phyloP scores from a whole-genome alignment of 2,888 invertebrate species.

The Luperina nickerlii region DNA sequence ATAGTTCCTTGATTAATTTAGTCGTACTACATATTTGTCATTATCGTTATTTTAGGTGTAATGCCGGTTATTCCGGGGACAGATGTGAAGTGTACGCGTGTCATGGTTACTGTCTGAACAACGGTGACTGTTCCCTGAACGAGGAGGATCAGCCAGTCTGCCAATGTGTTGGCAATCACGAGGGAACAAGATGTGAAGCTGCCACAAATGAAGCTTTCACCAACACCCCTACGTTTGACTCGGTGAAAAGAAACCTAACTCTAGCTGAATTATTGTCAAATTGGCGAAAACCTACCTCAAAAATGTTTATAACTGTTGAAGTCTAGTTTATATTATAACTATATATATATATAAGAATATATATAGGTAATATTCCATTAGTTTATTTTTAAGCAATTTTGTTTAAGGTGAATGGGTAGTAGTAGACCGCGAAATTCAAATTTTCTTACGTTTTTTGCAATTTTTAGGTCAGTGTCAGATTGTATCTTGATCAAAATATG shows the following conservation, averaged over 20 bases:
- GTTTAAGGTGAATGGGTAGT: too few relatives aligned
- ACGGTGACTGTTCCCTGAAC: background rate
- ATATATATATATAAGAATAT: too few relatives aligned
- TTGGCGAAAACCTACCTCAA: background rate
- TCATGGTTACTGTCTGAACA: background rate
- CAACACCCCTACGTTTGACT: background rate
- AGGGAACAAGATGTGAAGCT: too few relatives aligned
- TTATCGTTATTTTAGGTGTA: slow-evolving; percentile 78
- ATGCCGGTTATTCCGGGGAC: slow-evolving; percentile 6
- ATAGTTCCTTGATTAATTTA: too few relatives aligned
- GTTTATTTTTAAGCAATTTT: background rate
- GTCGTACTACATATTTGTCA: too few relatives aligned
- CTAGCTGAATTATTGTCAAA: slow-evolving; percentile 2
- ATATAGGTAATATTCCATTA: background rate
- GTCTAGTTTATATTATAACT: background rate
- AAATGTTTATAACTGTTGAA: background rate
- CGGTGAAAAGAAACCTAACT: background rate
- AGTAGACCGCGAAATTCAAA: too few relatives aligned
- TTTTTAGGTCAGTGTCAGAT: too few relatives aligned
- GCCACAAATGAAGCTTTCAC: background rate
- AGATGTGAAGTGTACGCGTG: background rate
- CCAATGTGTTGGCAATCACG: background rate
- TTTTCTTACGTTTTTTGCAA: too few relatives aligned
- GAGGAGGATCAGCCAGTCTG: background rate
- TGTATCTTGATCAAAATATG: too few relatives aligned